Evolutionary conservation across 2,113 vertebrate genomes (phyloP), one percentile per base, ranked within the genome.

Genomic region (Corydoras maculifer): DNA sequence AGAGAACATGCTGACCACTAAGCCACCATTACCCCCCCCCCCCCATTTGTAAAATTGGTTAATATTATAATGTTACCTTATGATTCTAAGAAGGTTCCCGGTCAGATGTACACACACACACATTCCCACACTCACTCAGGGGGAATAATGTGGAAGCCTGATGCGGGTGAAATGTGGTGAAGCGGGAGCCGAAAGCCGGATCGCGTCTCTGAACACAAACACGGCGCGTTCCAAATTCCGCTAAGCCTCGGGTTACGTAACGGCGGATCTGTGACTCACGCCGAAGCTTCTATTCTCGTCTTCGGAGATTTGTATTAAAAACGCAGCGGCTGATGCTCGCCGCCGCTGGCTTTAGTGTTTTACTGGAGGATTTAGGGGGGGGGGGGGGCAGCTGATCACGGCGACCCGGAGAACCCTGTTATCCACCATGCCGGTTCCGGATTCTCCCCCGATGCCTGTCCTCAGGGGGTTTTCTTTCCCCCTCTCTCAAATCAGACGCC

Each of bases 191-290:
- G 18, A 25, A 25, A 25, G 18, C 18, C 18, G 63, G 60, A 73
- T 72, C 74, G 58, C 78, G 55, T 79, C 67, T 66, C 68, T 75
- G 14, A 18, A 78, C 62, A 48, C 77, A 78, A 84, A 81, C 74
- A 69, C 74, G 69, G 60, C 48, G 32, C 30, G 35, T 66, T 79
- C 65, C 68, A 73, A 73, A 78, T 74, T 60, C 73, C 60, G 49
- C 31, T 57, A 63, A 76, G 53, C 58, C 6, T 13, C 4, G 43
- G 67, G 64, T 82, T 80, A 66, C 62, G 29, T 69, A 77, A 81
- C 65, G 55, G 49, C 72, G 60, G 35, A 3, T 64, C 50, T 48
- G 35, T 77, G 69, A 75, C 50, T 72, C 75, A 80, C 58, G 54
- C 64, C n/a, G 1, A n/a, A 64, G 63, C 67, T 54, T 3, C 58